phyloP scores from a whole-genome alignment of 2,888 invertebrate species.

The Cancer borealis region DNA sequence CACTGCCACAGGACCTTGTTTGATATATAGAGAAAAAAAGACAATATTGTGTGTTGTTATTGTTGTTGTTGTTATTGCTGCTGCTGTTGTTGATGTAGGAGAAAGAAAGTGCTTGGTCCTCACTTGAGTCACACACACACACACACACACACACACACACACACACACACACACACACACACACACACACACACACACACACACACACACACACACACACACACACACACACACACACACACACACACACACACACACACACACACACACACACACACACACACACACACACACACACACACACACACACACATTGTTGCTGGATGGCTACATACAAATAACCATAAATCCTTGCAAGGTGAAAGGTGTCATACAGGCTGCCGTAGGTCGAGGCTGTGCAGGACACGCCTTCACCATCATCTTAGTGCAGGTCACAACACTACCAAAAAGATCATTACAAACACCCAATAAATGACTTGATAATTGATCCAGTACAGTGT shows the following conservation, averaged over 20 bases:
- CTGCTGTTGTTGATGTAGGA: background rate
- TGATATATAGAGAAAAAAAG: background rate
- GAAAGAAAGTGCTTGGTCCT: background rate
- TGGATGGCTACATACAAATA: background rate
- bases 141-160: conserved; percentile 3
- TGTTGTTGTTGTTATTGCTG: background rate
- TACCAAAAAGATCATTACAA: background rate
- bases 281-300: conserved; percentile 31
- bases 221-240: background rate
- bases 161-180: conserved; percentile 22
- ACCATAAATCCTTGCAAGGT: background rate
- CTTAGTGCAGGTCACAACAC: background rate
- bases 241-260: conserved; percentile 31
- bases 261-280: conserved; percentile 26
- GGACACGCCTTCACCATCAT: background rate
- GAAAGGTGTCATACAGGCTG: background rate
- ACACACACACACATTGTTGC: background rate
- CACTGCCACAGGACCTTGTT: conserved; percentile 21
- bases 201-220: too few species aligned
- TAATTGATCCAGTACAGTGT: background rate
- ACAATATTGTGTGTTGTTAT: conserved; percentile 18
- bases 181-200: conserved; percentile 9
- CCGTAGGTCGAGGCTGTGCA: background rate
- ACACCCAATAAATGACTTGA: background rate
- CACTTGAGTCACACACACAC: background rate